phyloP scores from a whole-genome alignment of 2,888 invertebrate species.

The Drosophila villosipedis region DNA sequence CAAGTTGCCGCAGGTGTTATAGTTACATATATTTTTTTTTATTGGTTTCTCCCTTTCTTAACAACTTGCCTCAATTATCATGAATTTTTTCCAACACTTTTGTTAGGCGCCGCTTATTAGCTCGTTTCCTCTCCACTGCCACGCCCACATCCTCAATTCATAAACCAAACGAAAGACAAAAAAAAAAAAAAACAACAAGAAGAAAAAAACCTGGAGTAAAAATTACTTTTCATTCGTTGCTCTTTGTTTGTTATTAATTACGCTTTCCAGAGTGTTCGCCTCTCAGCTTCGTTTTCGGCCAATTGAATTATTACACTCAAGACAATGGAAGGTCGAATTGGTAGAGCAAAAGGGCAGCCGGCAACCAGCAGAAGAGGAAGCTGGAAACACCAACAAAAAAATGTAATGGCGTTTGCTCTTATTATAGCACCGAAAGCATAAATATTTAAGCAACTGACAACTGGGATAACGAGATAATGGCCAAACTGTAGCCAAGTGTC shows the following conservation, averaged over 20 bases:
- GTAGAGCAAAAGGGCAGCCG: constrained; percentile 5
- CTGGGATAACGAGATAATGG: constrained; percentile 66
- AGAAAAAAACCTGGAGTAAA: constrained; percentile 29
- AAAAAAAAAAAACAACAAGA: background rate
- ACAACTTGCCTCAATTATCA: constrained; percentile 54
- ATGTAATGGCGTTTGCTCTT: constrained; percentile 73
- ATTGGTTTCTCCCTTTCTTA: constrained; percentile 24
- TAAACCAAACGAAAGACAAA: constrained; percentile 1
- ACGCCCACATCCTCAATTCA: constrained; percentile 75
- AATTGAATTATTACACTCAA: constrained; percentile 74
- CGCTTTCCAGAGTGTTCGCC: constrained; percentile 52
- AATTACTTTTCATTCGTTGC: constrained; percentile 63
- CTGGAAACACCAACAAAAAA: background rate
- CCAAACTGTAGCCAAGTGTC: constrained; percentile 25
- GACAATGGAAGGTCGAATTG: constrained; percentile 50
- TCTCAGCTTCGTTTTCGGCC: constrained; percentile 59
- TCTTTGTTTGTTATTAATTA: constrained; percentile 76
- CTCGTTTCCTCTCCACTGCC: constrained; percentile 65
- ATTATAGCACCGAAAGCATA: constrained; percentile 70
- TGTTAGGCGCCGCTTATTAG: constrained; percentile 76
- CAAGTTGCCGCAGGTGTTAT: constrained; percentile 29
- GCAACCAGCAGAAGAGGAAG: constrained; percentile 10
- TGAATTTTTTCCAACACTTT: constrained; percentile 58
- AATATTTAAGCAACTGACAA: constrained; percentile 77
- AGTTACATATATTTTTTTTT: constrained; percentile 16